A percentile compares a stretch with the other conserved stretches of the same genome.
phyloP scores from a whole-genome alignment of 2,113 vertebrate species.

The Chlorodrepanis virens region DNA sequence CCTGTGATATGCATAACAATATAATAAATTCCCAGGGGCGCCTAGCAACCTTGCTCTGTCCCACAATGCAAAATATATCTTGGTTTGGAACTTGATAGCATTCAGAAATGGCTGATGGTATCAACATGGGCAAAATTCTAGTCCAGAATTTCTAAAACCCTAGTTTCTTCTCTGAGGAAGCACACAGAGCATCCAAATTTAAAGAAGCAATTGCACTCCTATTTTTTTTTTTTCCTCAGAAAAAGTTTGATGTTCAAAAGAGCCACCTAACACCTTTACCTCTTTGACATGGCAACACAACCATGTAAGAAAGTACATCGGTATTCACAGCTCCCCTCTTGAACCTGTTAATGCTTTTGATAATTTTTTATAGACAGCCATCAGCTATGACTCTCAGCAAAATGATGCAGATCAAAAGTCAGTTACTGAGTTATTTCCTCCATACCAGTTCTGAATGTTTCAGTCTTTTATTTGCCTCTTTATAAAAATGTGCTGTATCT shows the following conservation, averaged over 20 bases:
- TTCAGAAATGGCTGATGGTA: background rate
- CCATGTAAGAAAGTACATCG: background rate
- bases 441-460: background rate
- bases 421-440: background rate
- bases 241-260: background rate
- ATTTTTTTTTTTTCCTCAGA: background rate
- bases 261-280: background rate
- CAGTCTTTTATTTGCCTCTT: background rate
- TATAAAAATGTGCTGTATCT: background rate
- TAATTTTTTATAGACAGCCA: accelerated
- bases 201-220: background rate
- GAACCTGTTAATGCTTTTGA: background rate
- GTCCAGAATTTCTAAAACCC: background rate
- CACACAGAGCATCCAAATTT: background rate
- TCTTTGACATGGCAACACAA: background rate
- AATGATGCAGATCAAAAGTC: background rate
- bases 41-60: background rate
- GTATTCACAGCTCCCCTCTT: background rate
- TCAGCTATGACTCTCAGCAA: background rate
- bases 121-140: background rate
- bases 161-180: background rate
- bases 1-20: background rate
- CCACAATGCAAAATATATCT: background rate
- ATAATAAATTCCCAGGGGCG: background rate
- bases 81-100: background rate